Conservation (phyloP, 2,797 vertebrate genomes). For the Acridotheres tristis region DNA sequence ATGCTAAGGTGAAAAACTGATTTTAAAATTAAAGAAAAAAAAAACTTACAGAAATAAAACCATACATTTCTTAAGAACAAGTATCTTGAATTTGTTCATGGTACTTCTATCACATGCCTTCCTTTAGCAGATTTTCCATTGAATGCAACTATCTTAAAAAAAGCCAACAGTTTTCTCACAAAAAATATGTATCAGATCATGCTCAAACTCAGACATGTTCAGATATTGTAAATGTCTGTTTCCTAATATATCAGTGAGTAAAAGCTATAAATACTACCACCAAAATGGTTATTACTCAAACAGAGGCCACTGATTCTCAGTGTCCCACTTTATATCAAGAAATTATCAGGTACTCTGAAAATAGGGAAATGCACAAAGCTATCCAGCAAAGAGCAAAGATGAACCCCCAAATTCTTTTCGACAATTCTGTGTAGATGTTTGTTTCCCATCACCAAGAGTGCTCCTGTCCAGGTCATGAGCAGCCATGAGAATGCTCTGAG, state of each 20-base stretch:
- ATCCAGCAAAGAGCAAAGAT: not conserved
- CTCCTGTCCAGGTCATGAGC: fast-evolving
- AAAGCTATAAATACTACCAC: not conserved
- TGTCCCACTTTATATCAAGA: not conserved
- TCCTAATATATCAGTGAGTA: not conserved
- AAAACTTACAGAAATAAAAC: not conserved
- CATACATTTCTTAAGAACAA: not conserved
- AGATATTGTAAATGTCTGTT: not conserved
- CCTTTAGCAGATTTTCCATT: not conserved
- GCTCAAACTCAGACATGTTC: not conserved
- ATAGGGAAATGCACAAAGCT: not conserved
- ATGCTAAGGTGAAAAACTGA: not conserved
- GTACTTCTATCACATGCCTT: not conserved
- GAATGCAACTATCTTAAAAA: not conserved
- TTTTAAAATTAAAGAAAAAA: not conserved
- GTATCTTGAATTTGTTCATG: not conserved
- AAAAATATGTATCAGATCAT: not conserved
- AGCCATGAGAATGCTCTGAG: not conserved
- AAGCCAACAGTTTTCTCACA: not conserved
- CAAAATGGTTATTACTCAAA: not conserved
- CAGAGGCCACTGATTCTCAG: not conserved
- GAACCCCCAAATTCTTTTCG: not conserved
- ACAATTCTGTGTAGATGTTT: not conserved
- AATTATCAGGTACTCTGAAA: not conserved
- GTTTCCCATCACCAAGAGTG: not conserved